A percentile compares a stretch with the other conserved stretches of the same genome.
These are phyloP conservation scores for Hypotaenidia okinawae DNA, from an alignment of 2,797 vertebrate genomes.

Conservation along the genomic window DNA sequence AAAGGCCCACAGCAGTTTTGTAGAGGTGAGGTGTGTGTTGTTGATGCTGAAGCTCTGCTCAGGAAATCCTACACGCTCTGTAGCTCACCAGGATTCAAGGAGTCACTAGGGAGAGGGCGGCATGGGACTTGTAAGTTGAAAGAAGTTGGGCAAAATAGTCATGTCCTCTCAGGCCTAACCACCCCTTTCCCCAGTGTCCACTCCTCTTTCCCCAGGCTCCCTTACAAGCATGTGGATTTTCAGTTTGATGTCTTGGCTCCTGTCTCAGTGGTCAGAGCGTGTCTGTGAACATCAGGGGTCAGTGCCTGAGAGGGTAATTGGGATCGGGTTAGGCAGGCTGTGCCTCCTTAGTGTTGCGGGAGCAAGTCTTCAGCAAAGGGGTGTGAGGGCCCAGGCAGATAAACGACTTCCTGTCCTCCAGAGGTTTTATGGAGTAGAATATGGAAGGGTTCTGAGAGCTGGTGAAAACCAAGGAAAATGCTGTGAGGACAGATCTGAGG, in stretches of 20 bases:
- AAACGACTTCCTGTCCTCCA: background rate
- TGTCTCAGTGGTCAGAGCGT: accelerated
- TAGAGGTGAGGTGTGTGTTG: background rate
- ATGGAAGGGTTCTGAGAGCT: background rate
- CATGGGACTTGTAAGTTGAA: background rate
- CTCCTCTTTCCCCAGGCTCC: background rate
- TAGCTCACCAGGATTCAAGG: background rate
- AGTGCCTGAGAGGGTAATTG: background rate
- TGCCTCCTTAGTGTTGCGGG: background rate
- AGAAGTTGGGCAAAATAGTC: background rate
- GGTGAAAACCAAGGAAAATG: background rate
- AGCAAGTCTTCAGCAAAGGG: background rate
- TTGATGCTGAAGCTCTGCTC: background rate
- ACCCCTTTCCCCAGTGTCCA: background rate
- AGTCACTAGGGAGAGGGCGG: background rate
- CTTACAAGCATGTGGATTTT: too few relatives aligned
- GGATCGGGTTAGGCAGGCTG: background rate
- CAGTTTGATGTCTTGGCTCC: background rate
- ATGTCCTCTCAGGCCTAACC: background rate
- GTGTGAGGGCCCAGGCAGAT: background rate
- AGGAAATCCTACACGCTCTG: accelerated
- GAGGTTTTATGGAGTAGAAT: background rate
- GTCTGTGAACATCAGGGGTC: background rate
- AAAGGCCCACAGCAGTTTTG: background rate
- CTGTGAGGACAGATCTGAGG: accelerated